phyloP scores from a whole-genome alignment of 2,888 invertebrate species.

The Orthosia incerta region DNA sequence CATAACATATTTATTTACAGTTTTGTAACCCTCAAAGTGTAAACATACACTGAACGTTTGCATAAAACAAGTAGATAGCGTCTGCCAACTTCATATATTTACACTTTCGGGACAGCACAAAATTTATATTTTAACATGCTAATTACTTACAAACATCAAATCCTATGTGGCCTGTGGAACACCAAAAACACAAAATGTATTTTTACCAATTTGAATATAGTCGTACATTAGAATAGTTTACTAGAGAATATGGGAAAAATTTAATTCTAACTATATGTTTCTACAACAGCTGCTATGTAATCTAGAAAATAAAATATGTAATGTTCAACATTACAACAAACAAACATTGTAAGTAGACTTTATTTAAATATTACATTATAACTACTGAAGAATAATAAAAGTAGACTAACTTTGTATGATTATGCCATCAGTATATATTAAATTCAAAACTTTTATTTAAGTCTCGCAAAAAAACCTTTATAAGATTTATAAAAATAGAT shows the following conservation, averaged over 20 bases:
- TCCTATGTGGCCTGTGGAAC: constrained; percentile 1
- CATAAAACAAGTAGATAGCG: background rate
- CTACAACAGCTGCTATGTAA: background rate
- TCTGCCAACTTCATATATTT: background rate
- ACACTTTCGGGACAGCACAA: background rate
- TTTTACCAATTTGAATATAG: background rate
- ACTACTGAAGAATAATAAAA: constrained; percentile 4
- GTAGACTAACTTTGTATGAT: background rate
- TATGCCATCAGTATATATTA: background rate
- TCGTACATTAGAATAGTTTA: background rate
- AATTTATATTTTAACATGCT: background rate
- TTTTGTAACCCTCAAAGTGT: background rate
- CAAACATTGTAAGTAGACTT: background rate
- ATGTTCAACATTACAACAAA: background rate
- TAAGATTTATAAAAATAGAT: constrained; percentile 3
- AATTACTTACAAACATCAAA: constrained; percentile 7
- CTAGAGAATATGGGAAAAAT: background rate
- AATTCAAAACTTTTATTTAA: background rate
- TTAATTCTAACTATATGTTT: background rate
- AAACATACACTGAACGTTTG: background rate
- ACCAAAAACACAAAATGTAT: background rate
- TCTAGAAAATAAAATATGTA: background rate
- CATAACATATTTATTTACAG: background rate
- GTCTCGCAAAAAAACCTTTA: background rate
- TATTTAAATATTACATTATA: background rate